phyloP scores from a whole-genome alignment of 1,140 invertebrate genomes.

The Zaprionus camerounensis region DNA sequence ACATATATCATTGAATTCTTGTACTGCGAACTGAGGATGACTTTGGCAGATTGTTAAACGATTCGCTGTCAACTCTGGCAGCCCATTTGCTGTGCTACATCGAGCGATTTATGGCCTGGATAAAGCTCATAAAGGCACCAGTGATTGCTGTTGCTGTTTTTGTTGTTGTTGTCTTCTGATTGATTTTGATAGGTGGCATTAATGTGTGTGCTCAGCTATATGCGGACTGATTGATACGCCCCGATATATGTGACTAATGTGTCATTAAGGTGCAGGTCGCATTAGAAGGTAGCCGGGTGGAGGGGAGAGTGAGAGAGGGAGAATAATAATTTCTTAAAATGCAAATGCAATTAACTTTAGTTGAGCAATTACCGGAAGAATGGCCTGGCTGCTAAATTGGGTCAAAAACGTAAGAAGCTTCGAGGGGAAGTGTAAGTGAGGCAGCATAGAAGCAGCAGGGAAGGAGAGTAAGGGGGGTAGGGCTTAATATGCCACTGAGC shows the following conservation, averaged over 20 bases:
- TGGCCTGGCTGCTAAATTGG: slow-evolving; percentile 20
- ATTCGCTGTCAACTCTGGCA: slow-evolving; percentile 6
- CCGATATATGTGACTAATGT: slow-evolving; percentile 19
- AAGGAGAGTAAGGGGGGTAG: background rate
- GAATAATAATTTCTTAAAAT: slow-evolving; percentile 26
- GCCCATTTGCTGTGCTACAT: slow-evolving; percentile 13
- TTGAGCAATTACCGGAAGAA: slow-evolving; percentile 22
- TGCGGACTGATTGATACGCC: slow-evolving; percentile 19
- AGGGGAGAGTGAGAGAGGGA: background rate
- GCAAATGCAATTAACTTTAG: slow-evolving; percentile 47
- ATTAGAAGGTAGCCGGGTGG: background rate
- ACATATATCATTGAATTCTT: background rate
- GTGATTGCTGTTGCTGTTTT: background rate
- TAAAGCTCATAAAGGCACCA: slow-evolving; percentile 2
- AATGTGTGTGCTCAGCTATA: background rate
- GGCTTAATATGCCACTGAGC: slow-evolving; percentile 62
- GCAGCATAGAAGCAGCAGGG: slow-evolving; percentile 1
- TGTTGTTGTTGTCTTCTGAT: slow-evolving; percentile 10
- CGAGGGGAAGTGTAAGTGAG: slow-evolving; percentile 24
- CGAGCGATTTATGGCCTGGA: slow-evolving; percentile 26
- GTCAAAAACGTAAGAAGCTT: slow-evolving; percentile 11
- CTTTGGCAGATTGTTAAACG: slow-evolving; percentile 18
- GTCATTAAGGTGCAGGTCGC: slow-evolving; percentile 1
- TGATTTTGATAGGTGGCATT: slow-evolving; percentile 32
- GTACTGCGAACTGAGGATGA: slow-evolving; percentile 9